A percentile compares a stretch with the other conserved stretches of the same genome.
These are phyloP conservation scores for Orchestes rusci DNA, from an alignment of 2,888 invertebrate species.

Conservation along the genomic window DNA sequence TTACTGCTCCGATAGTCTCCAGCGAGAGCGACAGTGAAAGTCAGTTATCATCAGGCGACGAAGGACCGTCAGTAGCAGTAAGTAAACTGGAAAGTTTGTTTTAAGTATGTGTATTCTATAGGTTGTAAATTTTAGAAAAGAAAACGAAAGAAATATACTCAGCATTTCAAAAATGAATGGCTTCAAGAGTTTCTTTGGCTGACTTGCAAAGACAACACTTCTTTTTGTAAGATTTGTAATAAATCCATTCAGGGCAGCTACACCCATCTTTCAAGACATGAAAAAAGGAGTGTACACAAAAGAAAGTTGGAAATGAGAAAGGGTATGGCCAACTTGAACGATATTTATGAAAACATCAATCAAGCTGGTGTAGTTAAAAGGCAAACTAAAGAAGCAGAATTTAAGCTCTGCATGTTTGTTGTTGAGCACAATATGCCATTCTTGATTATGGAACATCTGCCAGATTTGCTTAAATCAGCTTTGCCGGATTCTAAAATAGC, in stretches of 20 bases:
- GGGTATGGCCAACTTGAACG: neutral
- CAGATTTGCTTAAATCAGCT: neutral
- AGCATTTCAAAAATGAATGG: too few species aligned
- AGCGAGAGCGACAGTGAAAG: too few species aligned
- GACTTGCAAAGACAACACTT: neutral
- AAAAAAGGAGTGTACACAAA: neutral
- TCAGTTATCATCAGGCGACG: too few species aligned
- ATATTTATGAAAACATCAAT: neutral
- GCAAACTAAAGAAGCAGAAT: neutral
- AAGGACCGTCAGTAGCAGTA: too few species aligned
- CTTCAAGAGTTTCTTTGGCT: neutral
- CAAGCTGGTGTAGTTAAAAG: neutral
- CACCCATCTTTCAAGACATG: constrained; percentile 1
- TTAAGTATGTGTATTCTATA: too few species aligned
- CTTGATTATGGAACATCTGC: constrained; percentile 2
- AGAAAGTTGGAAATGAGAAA: neutral
- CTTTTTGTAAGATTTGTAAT: neutral
- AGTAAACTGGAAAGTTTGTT: too few species aligned
- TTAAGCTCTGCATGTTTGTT: neutral
- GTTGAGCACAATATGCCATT: neutral
- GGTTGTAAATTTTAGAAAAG: too few species aligned
- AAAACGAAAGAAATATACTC: too few species aligned
- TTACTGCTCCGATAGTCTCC: too few species aligned
- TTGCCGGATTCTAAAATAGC: neutral
- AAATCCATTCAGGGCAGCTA: neutral